Evolutionary conservation across 2,797 vertebrate genomes (phyloP).

Genomic region (Periophthalmus magnuspinnatus): DNA sequence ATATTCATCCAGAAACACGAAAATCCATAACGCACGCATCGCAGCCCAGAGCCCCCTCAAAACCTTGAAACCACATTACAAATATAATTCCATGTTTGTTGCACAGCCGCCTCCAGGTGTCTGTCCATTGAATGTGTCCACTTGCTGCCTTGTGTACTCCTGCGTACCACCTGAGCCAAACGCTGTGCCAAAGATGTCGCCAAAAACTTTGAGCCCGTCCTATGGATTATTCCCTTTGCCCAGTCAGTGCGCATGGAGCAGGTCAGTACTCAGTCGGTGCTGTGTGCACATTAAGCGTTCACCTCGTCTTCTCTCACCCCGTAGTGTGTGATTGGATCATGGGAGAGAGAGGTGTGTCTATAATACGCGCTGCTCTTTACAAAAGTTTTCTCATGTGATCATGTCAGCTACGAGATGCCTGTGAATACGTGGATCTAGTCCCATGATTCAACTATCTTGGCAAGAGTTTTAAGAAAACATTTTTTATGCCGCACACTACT

Average conservation of each 20-base stretch:
- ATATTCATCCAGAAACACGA: conserved; percentile 81
- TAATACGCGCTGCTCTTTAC: neutral
- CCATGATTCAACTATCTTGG: neutral
- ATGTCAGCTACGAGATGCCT: conserved; percentile 5
- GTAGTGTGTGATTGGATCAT: conserved; percentile 35
- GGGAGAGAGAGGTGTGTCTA: conserved; percentile 52
- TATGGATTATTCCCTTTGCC: conserved; percentile 13
- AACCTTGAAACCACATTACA: conserved; percentile 80
- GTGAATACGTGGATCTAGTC: neutral
- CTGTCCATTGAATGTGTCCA: conserved; percentile 60
- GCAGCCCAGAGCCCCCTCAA: conserved; percentile 68
- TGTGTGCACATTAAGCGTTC: conserved; percentile 24
- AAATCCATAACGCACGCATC: conserved; percentile 79
- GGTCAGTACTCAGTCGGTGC: conserved; percentile 17
- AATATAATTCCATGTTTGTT: conserved; percentile 76
- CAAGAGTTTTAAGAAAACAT: neutral
- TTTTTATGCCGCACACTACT: neutral
- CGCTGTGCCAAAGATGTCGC: conserved; percentile 23
- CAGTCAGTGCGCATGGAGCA: conserved; percentile 38
- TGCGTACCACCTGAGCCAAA: conserved; percentile 57
- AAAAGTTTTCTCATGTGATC: conserved; percentile 39
- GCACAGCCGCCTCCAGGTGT: conserved; percentile 64
- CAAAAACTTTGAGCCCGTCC: conserved; percentile 36
- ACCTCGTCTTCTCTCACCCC: conserved; percentile 26
- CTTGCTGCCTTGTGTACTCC: conserved; percentile 48